Evolutionary conservation across 1,140 invertebrate genomes (phyloP).

Genomic region (Aculops lycopersici): DNA sequence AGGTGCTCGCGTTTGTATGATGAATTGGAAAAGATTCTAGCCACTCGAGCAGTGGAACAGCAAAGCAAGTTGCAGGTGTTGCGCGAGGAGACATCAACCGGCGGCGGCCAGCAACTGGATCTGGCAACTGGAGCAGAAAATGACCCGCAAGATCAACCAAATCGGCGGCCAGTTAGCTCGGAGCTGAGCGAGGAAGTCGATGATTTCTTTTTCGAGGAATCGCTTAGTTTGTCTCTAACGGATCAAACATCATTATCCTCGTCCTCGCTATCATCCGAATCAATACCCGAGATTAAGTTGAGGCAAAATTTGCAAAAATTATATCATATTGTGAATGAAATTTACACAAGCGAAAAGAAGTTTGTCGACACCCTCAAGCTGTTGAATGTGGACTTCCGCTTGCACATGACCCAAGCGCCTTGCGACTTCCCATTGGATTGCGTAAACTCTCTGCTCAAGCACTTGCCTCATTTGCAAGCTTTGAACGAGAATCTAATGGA

Average conservation of each 20-base stretch:
- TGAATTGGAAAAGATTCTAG: not conserved
- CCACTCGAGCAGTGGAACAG: not conserved
- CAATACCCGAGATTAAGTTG: not conserved
- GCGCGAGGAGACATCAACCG: not conserved
- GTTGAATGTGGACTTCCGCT: conserved; percentile 19
- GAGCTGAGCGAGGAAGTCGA: not conserved
- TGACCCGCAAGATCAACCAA: not conserved
- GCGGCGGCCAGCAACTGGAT: not conserved
- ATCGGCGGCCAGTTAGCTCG: not conserved
- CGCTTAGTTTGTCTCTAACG: not conserved
- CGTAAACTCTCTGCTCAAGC: conserved; percentile 24
- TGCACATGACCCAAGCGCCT: not conserved
- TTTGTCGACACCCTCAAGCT: conserved; percentile 32
- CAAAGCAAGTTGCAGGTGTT: not conserved
- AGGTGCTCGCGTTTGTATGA: not conserved
- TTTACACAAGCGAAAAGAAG: conserved; percentile 30
- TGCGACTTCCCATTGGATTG: conserved; percentile 20
- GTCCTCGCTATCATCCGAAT: not conserved
- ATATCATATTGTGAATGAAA: conserved; percentile 27
- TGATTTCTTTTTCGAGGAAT: not conserved
- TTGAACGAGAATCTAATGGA: conserved; percentile 30
- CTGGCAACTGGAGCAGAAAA: not conserved
- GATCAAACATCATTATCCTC: not conserved
- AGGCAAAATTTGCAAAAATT: conserved; percentile 12
- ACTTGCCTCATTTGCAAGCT: conserved; percentile 23